Conservation (phyloP, 2,888 invertebrate species). For the Agonum fuliginosum region DNA sequence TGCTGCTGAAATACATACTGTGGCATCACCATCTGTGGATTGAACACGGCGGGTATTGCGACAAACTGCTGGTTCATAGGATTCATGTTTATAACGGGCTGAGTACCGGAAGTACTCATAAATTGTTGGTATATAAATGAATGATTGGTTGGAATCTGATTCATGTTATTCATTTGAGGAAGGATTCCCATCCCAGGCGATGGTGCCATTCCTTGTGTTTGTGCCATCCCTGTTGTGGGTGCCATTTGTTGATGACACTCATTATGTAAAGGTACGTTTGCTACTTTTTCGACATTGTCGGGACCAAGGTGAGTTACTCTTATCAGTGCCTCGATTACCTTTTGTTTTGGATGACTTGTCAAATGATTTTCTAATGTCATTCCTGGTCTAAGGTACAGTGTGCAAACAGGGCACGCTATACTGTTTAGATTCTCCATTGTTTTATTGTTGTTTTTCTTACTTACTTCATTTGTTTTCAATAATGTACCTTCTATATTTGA, state of each 20-base stretch:
- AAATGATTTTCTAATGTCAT: constrained; percentile 88
- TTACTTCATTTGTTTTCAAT: background rate
- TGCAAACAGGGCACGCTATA: constrained; percentile 87
- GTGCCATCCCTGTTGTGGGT: background rate
- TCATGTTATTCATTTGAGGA: constrained; percentile 67
- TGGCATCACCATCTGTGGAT: constrained; percentile 74
- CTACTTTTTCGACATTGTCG: constrained; percentile 27
- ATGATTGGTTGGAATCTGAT: constrained; percentile 68
- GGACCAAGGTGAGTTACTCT: constrained; percentile 65
- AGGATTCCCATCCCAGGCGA: constrained; percentile 70
- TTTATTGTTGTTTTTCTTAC: constrained; percentile 57
- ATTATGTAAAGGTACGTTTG: too few relatives aligned
- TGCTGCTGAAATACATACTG: constrained; percentile 76
- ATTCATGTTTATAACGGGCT: constrained; percentile 71
- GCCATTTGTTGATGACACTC: constrained; percentile 60
- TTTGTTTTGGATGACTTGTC: constrained; percentile 91
- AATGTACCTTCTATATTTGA: background rate
- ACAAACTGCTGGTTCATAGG: constrained; percentile 75
- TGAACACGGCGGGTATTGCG: constrained; percentile 73
- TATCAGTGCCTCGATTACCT: constrained; percentile 86
- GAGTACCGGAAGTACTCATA: constrained; percentile 72
- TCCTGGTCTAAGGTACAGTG: constrained; percentile 87
- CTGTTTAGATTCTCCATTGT: constrained; percentile 68
- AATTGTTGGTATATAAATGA: constrained; percentile 77
- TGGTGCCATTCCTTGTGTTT: constrained; percentile 63